Percentiles rank a stretch among this genome's conserved stretches.
Conservation (phyloP, 2,888 invertebrate genomes). For the Tribolium freemani region DNA sequence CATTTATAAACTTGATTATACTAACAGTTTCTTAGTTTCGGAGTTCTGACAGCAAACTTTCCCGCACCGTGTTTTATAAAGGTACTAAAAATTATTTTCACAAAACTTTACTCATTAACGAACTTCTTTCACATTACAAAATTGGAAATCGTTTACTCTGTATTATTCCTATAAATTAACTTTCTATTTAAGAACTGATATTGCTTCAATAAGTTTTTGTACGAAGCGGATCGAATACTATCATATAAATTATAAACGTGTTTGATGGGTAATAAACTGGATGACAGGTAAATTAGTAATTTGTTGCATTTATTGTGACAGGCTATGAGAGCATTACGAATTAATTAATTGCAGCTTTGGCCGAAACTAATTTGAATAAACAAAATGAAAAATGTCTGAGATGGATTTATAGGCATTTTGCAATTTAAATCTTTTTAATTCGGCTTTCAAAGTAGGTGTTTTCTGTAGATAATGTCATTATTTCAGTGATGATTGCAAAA, state of each 20-base stretch:
- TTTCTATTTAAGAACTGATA: background rate
- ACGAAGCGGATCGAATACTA: background rate
- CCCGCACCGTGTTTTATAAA: conserved; percentile 19
- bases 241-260: background rate
- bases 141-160: conserved; percentile 3
- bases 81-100: conserved; percentile 9
- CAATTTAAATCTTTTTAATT: background rate
- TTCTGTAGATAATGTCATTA: conserved; percentile 22
- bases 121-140: conserved; percentile 6
- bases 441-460: conserved; percentile 4
- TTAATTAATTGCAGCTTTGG: background rate
- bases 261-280: background rate
- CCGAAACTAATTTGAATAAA: background rate
- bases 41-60: conserved; percentile 9
- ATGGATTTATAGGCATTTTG: background rate
- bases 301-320: background rate
- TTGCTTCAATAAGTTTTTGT: background rate
- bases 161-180: conserved; percentile 5
- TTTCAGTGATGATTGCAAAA: conserved; percentile 16
- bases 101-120: conserved; percentile 9
- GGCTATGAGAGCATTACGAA: background rate
- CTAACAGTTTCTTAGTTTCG: conserved; percentile 1
- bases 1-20: conserved; percentile 36
- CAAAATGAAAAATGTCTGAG: too few relatives aligned
- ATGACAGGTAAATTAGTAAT: background rate